phyloP scores from a whole-genome alignment of 1,140 invertebrate genomes.

The Sarcophaga bullata region DNA sequence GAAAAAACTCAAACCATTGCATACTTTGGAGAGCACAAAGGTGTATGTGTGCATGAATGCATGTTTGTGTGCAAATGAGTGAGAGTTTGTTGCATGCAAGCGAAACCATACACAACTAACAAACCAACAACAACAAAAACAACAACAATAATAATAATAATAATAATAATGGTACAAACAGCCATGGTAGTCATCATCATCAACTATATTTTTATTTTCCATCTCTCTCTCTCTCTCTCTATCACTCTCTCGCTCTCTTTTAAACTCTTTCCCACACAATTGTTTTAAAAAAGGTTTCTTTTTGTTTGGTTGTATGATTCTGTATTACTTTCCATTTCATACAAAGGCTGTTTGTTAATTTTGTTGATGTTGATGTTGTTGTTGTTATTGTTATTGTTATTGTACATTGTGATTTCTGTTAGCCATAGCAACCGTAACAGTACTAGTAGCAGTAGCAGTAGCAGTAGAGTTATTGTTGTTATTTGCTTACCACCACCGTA shows the following conservation, averaged over 20 bases:
- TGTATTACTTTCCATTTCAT: conserved; percentile 16
- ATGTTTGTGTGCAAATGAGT: not conserved
- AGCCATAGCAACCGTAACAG: not conserved
- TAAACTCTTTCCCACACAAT: too few species aligned
- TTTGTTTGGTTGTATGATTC: not conserved
- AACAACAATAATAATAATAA: too few species aligned
- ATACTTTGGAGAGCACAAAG: conserved; percentile 25
- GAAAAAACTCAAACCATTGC: conserved; percentile 24
- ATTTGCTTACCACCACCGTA: too few species aligned
- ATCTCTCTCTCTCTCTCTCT: too few species aligned
- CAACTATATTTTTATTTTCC: too few species aligned
- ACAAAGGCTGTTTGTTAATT: not conserved
- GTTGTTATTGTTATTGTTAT: not conserved
- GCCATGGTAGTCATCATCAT: too few species aligned
- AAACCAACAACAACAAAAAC: not conserved
- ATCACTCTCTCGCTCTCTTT: too few species aligned
- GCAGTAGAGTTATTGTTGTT: too few species aligned
- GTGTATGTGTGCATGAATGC: conserved; percentile 18
- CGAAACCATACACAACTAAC: conserved; percentile 8
- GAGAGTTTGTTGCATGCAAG: not conserved
- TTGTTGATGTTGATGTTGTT: not conserved
- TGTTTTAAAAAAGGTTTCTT: too few species aligned
- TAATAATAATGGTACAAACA: too few species aligned
- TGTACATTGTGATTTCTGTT: too few species aligned
- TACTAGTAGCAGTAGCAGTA: not conserved